phyloP scores from a whole-genome alignment of 2,888 invertebrate species.

The Mesochorus sp. region DNA sequence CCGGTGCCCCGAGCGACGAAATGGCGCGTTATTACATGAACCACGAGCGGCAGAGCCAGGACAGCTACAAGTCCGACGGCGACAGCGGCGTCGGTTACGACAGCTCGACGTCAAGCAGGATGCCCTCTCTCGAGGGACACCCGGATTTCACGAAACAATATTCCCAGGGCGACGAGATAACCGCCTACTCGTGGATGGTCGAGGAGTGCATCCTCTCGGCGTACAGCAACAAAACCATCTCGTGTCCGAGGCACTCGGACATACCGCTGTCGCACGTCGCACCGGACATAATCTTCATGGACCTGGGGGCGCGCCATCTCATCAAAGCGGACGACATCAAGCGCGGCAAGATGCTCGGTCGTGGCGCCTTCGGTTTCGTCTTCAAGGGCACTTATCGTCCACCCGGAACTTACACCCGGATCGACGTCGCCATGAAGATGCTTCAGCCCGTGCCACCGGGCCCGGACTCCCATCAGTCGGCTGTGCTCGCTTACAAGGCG shows the following conservation, averaged over 20 bases:
- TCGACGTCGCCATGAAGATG: slow-evolving; percentile 96
- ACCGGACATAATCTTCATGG: slow-evolving; percentile 96
- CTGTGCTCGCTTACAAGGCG: slow-evolving; percentile 84
- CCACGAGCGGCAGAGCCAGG: slow-evolving; percentile 83
- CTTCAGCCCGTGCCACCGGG: slow-evolving; percentile 96
- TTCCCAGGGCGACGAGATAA: slow-evolving; percentile 71
- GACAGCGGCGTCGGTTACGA: slow-evolving; percentile 95
- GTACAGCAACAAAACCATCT: slow-evolving; percentile 88
- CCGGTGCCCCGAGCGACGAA: slow-evolving; percentile 69
- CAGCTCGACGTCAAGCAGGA: slow-evolving; percentile 88
- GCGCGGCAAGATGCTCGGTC: slow-evolving; percentile 90
- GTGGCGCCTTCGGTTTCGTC: slow-evolving; percentile 99
- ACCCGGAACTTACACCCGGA: slow-evolving; percentile 84
- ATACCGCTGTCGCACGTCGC: slow-evolving; percentile 91
- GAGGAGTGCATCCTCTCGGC: slow-evolving; percentile 97
- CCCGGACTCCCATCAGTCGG: slow-evolving; percentile 86
- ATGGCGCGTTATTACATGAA: slow-evolving; percentile 76
- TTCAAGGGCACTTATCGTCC: slow-evolving; percentile 89
- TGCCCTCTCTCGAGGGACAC: slow-evolving; percentile 92
- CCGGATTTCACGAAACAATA: slow-evolving; percentile 82
- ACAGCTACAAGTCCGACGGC: slow-evolving; percentile 91
- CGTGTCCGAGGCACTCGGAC: slow-evolving; percentile 92
- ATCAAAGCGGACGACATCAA: slow-evolving; percentile 92
- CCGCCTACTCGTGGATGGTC: slow-evolving; percentile 92
- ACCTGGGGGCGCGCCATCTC: slow-evolving; percentile 91